These are phyloP conservation scores for Sciurus vulgaris DNA, from an alignment of 2,797 vertebrate species.

Conservation along the genomic window DNA sequence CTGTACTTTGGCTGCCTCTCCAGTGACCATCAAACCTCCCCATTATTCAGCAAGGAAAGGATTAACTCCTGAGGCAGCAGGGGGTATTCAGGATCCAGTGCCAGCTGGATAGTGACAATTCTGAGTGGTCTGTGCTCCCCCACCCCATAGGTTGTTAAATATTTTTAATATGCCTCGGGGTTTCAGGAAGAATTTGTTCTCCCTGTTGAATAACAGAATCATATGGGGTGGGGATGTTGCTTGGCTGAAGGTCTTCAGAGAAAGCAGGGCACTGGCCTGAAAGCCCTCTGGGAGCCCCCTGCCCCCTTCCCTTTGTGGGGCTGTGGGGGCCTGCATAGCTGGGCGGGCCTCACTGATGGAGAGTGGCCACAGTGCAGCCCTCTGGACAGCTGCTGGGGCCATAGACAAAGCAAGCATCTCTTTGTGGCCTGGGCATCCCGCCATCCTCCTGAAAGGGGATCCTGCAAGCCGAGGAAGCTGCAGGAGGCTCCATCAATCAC, in stretches of 20 bases:
- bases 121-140: no score
- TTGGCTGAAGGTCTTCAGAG: neutral
- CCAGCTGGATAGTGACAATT: neutral
- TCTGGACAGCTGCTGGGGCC: conserved; percentile 56
- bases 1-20: neutral
- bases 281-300: neutral
- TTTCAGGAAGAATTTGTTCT: neutral
- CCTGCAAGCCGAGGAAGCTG: conserved; percentile 46
- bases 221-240: neutral
- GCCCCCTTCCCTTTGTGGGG: neutral
- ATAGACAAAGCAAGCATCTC: conserved; percentile 76
- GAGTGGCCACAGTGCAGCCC: neutral
- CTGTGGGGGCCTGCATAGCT: neutral
- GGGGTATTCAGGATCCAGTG: neutral
- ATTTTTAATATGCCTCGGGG: neutral
- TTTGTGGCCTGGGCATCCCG: conserved; percentile 68
- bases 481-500: conserved; percentile 79
- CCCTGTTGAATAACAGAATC: neutral
- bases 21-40: neutral
- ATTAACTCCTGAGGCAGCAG: neutral
- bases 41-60: neutral
- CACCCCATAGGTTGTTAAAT: neutral
- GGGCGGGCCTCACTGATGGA: neutral
- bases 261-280: neutral
- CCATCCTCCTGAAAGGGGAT: conserved; percentile 80